phyloP scores from a whole-genome alignment of 2,888 invertebrate species.

The Nephrocerus scutellatus region DNA sequence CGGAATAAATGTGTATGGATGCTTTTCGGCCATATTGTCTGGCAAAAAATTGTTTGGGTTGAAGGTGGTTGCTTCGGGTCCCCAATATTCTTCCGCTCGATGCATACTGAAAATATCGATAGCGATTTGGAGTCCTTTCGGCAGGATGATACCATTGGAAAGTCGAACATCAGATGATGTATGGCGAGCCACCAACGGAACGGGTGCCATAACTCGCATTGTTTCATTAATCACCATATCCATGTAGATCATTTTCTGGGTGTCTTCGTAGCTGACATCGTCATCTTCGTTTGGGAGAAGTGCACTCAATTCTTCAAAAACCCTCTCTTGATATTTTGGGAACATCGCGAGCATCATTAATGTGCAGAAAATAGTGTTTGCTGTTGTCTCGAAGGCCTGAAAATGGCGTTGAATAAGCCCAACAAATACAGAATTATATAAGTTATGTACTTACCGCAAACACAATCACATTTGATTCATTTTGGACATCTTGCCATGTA shows the following conservation, averaged over 20 bases:
- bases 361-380: constrained; percentile 34
- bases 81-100: constrained; percentile 40
- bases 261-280: constrained; percentile 34
- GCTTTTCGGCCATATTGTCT: constrained; percentile 34
- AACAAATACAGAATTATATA: no score
- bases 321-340: constrained; percentile 37
- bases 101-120: constrained; percentile 42
- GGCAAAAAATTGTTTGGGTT: constrained; percentile 45
- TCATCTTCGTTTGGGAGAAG: constrained; percentile 31
- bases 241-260: constrained; percentile 37
- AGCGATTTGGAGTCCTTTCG: constrained; percentile 38
- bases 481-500: constrained; percentile 34
- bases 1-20: constrained; percentile 42
- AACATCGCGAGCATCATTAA: constrained; percentile 39
- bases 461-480: constrained; percentile 39
- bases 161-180: constrained; percentile 30
- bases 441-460: constrained; percentile 33
- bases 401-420: no score
- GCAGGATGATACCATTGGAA: constrained; percentile 35
- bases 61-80: constrained; percentile 37
- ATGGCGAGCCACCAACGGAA: constrained; percentile 37
- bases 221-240: constrained; percentile 42
- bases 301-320: constrained; percentile 33
- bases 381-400: constrained; percentile 43
- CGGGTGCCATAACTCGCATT: constrained; percentile 40